A percentile compares a stretch with the other conserved stretches of the same genome.
phyloP scores from a whole-genome alignment of 1,140 invertebrate species.

The Plutomurus gul region DNA sequence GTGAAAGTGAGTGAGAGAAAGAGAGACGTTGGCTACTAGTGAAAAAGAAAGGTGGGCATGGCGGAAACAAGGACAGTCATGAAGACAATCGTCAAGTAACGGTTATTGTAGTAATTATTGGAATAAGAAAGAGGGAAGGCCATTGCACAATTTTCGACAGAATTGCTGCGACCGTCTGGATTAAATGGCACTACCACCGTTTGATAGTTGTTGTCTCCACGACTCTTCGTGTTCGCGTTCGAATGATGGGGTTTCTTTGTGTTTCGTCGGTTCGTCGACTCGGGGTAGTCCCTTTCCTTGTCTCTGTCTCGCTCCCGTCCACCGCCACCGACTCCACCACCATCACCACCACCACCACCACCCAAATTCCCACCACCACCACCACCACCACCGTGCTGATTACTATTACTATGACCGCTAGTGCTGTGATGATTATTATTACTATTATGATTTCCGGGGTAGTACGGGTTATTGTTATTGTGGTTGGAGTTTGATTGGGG shows the following conservation, averaged over 20 bases:
- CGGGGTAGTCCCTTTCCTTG: not conserved
- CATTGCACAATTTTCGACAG: not conserved
- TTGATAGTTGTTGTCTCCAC: not conserved
- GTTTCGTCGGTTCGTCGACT: not conserved
- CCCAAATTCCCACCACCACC: constrained; percentile 14
- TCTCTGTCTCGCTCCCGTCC: not conserved
- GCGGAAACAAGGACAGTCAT: not conserved
- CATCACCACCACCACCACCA: not conserved
- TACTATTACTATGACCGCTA: constrained; percentile 15
- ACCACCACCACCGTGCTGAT: constrained; percentile 19
- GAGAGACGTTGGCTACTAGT: not conserved
- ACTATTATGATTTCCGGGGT: not conserved
- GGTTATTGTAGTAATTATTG: constrained; percentile 6
- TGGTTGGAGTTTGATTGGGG: not conserved
- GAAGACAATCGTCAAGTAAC: constrained; percentile 6
- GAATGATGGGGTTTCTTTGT: not conserved
- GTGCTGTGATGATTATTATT: constrained; percentile 1
- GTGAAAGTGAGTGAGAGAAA: not conserved
- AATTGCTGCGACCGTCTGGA: not conserved
- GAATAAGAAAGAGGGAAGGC: not conserved
- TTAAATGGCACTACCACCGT: constrained; percentile 10
- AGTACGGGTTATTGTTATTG: not conserved
- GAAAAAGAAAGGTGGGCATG: not conserved
- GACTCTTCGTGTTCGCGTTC: not conserved
- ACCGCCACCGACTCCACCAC: not conserved